Evolutionary conservation across 2,113 vertebrate species (phyloP), one percentile per base, ranked within the genome.

Genomic region (Sterrhoptilus dennistouni): DNA sequence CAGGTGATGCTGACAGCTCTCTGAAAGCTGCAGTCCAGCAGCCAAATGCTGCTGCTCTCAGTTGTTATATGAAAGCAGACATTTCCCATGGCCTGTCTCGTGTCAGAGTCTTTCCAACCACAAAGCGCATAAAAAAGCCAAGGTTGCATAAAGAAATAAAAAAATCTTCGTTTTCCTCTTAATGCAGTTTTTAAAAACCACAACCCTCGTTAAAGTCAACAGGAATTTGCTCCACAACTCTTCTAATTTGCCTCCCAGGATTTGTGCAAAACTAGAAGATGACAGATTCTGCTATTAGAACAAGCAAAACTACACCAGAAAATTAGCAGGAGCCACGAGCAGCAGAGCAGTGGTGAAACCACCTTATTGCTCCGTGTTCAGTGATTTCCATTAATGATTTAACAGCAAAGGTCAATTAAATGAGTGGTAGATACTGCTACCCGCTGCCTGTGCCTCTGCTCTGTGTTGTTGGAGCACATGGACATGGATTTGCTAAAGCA

Each of bases 1-100:
- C 88, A 90, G 96, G 93, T 93, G 90, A 96, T n/a, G 75, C 72
- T 16, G 65, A 42, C 94, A 82, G 94, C 91, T 91, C 80, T 64
- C 59, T 35, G 8, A 86, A 42, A 70, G 80, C 93, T 74, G 85
- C 82, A 40, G 31, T 28, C 71, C 71, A 14, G 64, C 4, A 87
- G 88, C 86, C 90, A 90, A 94, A 77, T 52, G 88, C 56, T 86
- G 66, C 33, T 92, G 52, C 82, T 89, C 64, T 12, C n/a, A 75
- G 52, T 23, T 81, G 87, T 81, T 88, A 38, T 17, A 52, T 28
- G 83, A 64, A 91, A 78, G 88, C 80, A 92, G 83, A 92, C 57
- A 27, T 66, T 77, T 92, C 83, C 90, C 71, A 17, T 28, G 50
- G 36, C 83, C 88, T 57, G 68, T 70, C 88, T 96, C 79, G 9